Percentiles rank a stretch among this genome's conserved stretches.
phyloP scores from a whole-genome alignment of 2,113 vertebrate species.

The Todiramphus chloris region DNA sequence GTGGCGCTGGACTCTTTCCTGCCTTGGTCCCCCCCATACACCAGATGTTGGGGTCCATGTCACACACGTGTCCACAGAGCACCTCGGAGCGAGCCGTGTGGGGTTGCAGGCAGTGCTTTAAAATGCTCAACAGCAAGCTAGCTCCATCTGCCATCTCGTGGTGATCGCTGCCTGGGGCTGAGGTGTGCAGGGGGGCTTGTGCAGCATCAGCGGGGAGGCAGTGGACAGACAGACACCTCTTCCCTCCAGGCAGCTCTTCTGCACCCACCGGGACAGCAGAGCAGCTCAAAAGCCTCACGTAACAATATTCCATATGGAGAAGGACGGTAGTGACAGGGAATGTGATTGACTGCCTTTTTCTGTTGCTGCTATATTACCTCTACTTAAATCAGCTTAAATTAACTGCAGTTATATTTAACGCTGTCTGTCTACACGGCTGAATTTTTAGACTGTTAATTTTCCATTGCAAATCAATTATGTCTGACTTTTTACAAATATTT shows the following conservation, averaged over 20 bases:
- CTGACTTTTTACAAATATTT: conserved; percentile 53
- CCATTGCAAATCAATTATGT: background rate
- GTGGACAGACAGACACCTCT: rapidly evolving
- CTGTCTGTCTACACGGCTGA: background rate
- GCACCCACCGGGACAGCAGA: background rate
- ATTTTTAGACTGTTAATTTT: conserved; percentile 47
- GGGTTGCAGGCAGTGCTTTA: background rate
- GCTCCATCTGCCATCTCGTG: background rate
- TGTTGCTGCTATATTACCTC: background rate
- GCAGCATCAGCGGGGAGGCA: too few relatives aligned
- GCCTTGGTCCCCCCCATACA: rapidly evolving
- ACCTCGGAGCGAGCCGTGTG: background rate
- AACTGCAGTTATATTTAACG: background rate
- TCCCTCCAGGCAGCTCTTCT: background rate
- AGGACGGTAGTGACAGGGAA: background rate
- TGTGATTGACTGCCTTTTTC: conserved; percentile 7
- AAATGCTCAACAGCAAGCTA: background rate
- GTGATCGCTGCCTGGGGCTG: background rate
- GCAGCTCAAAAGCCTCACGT: background rate
- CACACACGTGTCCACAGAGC: background rate
- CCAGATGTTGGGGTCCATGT: rapidly evolving
- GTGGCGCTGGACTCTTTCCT: rapidly evolving
- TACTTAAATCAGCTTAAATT: conserved; percentile 1
- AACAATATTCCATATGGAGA: background rate
- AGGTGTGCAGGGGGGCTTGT: background rate